These are phyloP conservation scores for Neosilurus hyrtlii DNA, from an alignment of 2,797 vertebrate species.

Conservation along the genomic window DNA sequence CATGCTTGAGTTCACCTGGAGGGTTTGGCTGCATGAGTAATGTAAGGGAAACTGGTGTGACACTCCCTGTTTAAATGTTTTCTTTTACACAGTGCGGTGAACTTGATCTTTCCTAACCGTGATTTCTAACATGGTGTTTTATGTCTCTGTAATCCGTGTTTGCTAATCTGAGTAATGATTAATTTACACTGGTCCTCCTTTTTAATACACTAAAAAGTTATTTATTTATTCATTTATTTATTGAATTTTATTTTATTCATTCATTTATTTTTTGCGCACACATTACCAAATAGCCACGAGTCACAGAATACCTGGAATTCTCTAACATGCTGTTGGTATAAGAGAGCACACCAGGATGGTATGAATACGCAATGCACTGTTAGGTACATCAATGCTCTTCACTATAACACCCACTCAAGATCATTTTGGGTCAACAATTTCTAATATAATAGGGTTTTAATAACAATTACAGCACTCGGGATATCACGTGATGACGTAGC, in stretches of 20 bases:
- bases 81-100: constrained; percentile 40
- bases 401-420: too few species aligned
- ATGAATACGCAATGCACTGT: too few species aligned
- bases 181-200: constrained; percentile 15
- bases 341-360: too few species aligned
- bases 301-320: neutral
- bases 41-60: constrained; percentile 21
- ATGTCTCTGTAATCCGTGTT: constrained; percentile 33
- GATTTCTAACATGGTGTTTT: constrained; percentile 35
- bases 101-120: constrained; percentile 35
- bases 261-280: neutral
- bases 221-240: neutral
- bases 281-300: too few species aligned
- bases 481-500: too few species aligned
- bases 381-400: too few species aligned
- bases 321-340: neutral
- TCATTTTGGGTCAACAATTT: too few species aligned
- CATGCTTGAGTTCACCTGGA: constrained; percentile 57
- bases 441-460: too few species aligned
- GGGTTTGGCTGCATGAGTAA: constrained; percentile 53
- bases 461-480: too few species aligned
- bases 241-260: too few species aligned
- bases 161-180: constrained; percentile 44
- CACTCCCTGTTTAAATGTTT: constrained; percentile 27
- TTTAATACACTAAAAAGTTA: neutral